Base-by-base conservation (phyloP, 2,888 invertebrate species). In the Calephelis perditalis region DNA sequence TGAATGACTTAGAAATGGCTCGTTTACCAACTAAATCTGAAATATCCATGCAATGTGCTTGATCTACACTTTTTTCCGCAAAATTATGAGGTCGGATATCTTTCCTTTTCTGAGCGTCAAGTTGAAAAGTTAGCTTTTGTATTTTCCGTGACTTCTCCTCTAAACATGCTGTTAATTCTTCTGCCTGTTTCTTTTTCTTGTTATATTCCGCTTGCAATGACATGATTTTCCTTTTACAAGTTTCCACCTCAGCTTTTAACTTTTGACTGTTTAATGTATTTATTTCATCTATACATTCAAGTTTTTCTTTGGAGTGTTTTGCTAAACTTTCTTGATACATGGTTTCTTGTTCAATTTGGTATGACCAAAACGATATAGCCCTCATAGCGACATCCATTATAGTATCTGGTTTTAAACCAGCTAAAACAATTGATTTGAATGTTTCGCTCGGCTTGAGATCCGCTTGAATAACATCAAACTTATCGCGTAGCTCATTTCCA, bases 361-460 rank as follows among this genome's bases (percentile, higher is more conserved):
- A 91, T 1, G 91, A 87, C 91, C 91, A 91, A 71, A 91, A 91
- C 2, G 90, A 90, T 83, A 92, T 91, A 10, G 92, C 91, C 64
- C 91, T 78, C 86, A 89, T 91, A 59, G 91, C 89, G 62, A 92
- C 85, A 67, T 92, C 92, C 91, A 91, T 90, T 58, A 91, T 87
- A 60, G 82, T 82, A 63, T 92, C 91, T 15, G 92, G 92, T 67
- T 85, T 85, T 81, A 91, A 83, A 59, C 92, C 92, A 49, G 90
- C 91, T 67, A 91, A 73, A 55, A 91, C 91, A 62, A 92, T 91
- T 12, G 91, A 88, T 71, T 91, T 91, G 63, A 90, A 91, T 45
- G 90, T 89, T 67, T 92, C 91, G 60, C 81, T 79, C 2, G 91
- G 91, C 63, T 84, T 86, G 3, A 92, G 78, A 73, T 91, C 89